A percentile compares a stretch with the other conserved stretches of the same genome.
Evolutionary conservation across 2,113 vertebrate genomes (phyloP).

Genomic region (Cervus canadensis): DNA sequence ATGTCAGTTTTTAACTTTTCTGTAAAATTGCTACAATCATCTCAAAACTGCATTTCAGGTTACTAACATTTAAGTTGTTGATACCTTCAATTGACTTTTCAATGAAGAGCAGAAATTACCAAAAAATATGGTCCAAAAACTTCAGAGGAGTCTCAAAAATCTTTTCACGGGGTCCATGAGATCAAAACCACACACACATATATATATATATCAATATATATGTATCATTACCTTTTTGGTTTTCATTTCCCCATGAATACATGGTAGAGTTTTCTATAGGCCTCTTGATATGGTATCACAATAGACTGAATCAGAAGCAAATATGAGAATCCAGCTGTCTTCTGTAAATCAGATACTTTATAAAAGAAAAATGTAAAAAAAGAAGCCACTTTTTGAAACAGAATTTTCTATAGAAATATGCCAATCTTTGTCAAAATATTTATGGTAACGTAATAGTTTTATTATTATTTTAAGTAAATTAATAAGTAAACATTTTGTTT

Average conservation of each 20-base stretch:
- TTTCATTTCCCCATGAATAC: neutral
- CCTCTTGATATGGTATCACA: neutral
- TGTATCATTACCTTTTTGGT: neutral
- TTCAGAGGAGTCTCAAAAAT: neutral
- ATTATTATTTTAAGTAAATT: neutral
- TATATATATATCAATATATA: neutral
- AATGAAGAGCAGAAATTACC: neutral
- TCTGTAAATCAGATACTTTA: neutral
- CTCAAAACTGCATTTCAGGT: neutral
- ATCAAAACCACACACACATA: neutral
- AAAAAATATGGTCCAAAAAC: neutral
- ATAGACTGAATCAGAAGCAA: neutral
- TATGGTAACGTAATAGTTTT: neutral
- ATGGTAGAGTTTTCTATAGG: neutral
- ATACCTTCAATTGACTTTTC: neutral
- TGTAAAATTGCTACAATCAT: neutral
- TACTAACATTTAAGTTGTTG: neutral
- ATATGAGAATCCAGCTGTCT: neutral
- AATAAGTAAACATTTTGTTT: neutral
- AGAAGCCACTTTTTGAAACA: neutral
- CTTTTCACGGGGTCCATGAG: neutral
- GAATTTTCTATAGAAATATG: neutral
- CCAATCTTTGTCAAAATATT: neutral
- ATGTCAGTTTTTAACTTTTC: neutral
- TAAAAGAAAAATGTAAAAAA: neutral